Evolutionary conservation across 1,140 invertebrate genomes (phyloP).

Genomic region (Drosophila grimshawi): DNA sequence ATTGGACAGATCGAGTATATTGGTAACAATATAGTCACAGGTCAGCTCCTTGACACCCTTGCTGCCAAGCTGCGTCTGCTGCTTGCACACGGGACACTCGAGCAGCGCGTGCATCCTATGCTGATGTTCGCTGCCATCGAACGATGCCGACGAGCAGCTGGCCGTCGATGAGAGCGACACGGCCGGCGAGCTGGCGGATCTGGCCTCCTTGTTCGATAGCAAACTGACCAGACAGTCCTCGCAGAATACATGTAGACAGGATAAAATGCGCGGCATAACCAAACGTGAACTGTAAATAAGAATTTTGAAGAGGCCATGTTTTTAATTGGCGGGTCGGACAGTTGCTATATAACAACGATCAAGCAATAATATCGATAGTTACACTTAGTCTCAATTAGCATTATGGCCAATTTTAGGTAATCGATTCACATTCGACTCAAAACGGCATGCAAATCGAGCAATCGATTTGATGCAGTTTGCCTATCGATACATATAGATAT

Average conservation of each 20-base stretch:
- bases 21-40: constrained; percentile 93
- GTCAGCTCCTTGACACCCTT: constrained; percentile 91
- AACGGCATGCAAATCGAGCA: no score
- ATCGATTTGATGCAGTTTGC: no score
- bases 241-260: constrained; percentile 97
- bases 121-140: constrained; percentile 69
- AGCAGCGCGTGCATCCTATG: constrained; percentile 53
- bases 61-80: constrained; percentile 90
- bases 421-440: no score
- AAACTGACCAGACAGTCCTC: constrained; percentile 93
- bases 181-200: constrained; percentile 58
- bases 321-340: background rate
- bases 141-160: constrained; percentile 82
- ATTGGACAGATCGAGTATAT: constrained; percentile 93
- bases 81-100: constrained; percentile 92
- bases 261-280: constrained; percentile 92
- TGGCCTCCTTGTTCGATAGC: constrained; percentile 87
- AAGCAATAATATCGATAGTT: constrained; percentile 4
- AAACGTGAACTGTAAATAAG: constrained; percentile 85
- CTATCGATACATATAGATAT: no score
- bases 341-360: constrained; percentile 1
- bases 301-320: background rate
- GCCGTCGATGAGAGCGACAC: constrained; percentile 47
- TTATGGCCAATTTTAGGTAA: no score
- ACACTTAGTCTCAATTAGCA: background rate